Percentiles rank a stretch among this genome's conserved stretches.
phyloP scores from a whole-genome alignment of 2,888 invertebrate genomes.

The Yponomeuta sedellus region DNA sequence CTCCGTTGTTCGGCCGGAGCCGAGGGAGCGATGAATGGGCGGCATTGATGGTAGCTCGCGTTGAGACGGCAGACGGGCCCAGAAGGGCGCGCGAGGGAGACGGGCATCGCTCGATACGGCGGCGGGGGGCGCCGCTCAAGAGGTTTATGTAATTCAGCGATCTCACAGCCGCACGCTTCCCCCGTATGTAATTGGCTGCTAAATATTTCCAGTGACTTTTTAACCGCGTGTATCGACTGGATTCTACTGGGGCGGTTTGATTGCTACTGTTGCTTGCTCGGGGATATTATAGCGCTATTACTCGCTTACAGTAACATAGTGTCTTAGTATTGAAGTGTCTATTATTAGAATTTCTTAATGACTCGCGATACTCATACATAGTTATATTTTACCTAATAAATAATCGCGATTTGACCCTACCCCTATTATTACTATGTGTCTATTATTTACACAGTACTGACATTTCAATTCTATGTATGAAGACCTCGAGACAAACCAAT shows the following conservation, averaged over 20 bases:
- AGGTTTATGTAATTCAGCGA: slow-evolving; percentile 35
- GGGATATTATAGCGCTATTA: too few species aligned
- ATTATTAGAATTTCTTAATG: too few species aligned
- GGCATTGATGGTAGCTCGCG: slow-evolving; percentile 10
- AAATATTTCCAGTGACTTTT: slow-evolving; percentile 11
- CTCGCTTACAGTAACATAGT: too few species aligned
- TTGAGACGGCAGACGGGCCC: slow-evolving; percentile 25
- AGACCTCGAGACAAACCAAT: too few species aligned
- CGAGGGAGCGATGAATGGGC: slow-evolving; percentile 39
- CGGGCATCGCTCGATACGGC: slow-evolving; percentile 50
- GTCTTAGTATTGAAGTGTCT: too few species aligned
- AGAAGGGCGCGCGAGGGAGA: slow-evolving; percentile 35
- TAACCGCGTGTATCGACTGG: neutral
- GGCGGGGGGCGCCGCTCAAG: slow-evolving; percentile 25
- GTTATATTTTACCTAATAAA: too few species aligned
- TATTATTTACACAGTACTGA: too few species aligned
- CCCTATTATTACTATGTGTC: too few species aligned
- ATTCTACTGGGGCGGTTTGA: neutral
- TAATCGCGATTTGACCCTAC: too few species aligned
- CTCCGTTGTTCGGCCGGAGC: slow-evolving; percentile 32
- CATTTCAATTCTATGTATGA: too few species aligned
- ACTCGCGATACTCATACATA: too few species aligned
- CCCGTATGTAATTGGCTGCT: slow-evolving; percentile 22
- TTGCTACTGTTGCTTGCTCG: too few species aligned
- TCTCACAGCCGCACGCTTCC: slow-evolving; percentile 19